phyloP scores from a whole-genome alignment of 37 sponge, comb jelly and placozoan species.

The Theonella swinhoei region DNA sequence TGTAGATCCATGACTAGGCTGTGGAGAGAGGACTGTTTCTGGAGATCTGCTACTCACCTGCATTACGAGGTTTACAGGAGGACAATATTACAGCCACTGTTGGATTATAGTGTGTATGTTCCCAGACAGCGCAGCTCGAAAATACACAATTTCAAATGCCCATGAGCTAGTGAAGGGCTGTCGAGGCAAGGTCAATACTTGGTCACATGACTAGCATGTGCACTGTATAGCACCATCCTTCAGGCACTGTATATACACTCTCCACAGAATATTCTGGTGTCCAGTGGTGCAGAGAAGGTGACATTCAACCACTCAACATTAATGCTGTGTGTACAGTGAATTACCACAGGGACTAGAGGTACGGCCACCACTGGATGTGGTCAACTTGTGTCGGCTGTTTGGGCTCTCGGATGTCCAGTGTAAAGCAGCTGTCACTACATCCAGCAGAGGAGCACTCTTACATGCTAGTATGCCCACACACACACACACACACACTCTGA shows the following conservation, averaged over 20 bases:
- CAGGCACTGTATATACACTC: too few species aligned
- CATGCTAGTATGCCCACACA: background rate
- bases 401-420: background rate
- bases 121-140: conserved; percentile 39
- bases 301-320: too few species aligned
- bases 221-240: background rate
- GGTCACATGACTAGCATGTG: background rate
- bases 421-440: background rate
- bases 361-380: background rate
- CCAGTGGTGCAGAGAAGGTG: background rate
- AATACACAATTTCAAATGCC: conserved; percentile 60
- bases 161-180: conserved; percentile 50
- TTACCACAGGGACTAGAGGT: too few species aligned
- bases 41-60: conserved; percentile 70
- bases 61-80: conserved; percentile 38
- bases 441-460: background rate
- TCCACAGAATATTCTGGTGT: background rate
- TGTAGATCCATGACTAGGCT: conserved; percentile 30
- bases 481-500: background rate
- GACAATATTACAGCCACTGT: background rate
- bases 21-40: conserved; percentile 64
- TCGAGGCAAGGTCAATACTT: conserved; percentile 64
- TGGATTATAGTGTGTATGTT: background rate
- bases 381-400: background rate
- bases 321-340: too few species aligned